A percentile compares a stretch with the other conserved stretches of the same genome.
phyloP scores from a whole-genome alignment of 2,797 vertebrate genomes.

The Prunella strophiata region DNA sequence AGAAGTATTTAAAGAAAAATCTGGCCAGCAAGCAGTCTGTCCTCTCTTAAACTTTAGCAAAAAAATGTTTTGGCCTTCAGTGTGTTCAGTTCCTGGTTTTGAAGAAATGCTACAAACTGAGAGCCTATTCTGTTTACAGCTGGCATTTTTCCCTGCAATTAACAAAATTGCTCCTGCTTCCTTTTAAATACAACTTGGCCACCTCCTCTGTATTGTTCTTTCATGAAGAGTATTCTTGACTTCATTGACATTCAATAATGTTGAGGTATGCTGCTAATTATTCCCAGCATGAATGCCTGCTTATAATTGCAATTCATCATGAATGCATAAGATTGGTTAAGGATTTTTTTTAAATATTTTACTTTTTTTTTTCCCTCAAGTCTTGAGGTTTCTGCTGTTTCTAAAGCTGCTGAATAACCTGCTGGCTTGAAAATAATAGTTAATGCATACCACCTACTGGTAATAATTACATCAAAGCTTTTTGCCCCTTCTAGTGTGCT shows the following conservation, averaged over 20 bases:
- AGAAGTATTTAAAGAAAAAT: background rate
- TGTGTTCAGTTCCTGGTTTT: constrained; percentile 5
- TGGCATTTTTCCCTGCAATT: constrained; percentile 54
- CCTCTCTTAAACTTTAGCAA: background rate
- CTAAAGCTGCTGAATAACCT: constrained; percentile 56
- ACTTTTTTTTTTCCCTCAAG: background rate
- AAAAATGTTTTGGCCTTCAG: background rate
- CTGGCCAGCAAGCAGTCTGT: background rate
- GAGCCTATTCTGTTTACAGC: constrained; percentile 12
- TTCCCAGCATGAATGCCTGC: constrained; percentile 60
- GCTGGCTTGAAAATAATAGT: constrained; percentile 49
- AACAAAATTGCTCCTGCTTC: constrained; percentile 42
- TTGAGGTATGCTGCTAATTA: constrained; percentile 73
- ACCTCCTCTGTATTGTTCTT: constrained; percentile 55
- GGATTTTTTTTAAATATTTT: constrained; percentile 25
- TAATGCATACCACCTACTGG: constrained; percentile 70
- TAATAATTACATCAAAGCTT: constrained; percentile 54
- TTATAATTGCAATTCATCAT: constrained; percentile 68
- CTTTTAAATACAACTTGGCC: constrained; percentile 47
- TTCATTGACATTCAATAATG: constrained; percentile 69
- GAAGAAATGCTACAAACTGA: constrained; percentile 17
- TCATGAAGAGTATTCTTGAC: constrained; percentile 63
- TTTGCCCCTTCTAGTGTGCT: background rate
- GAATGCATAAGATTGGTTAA: constrained; percentile 60
- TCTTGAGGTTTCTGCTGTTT: constrained; percentile 62